A percentile compares a stretch with the other conserved stretches of the same genome.
Conservation (phyloP, 2,797 vertebrate species). For the Propithecus perrieri region DNA sequence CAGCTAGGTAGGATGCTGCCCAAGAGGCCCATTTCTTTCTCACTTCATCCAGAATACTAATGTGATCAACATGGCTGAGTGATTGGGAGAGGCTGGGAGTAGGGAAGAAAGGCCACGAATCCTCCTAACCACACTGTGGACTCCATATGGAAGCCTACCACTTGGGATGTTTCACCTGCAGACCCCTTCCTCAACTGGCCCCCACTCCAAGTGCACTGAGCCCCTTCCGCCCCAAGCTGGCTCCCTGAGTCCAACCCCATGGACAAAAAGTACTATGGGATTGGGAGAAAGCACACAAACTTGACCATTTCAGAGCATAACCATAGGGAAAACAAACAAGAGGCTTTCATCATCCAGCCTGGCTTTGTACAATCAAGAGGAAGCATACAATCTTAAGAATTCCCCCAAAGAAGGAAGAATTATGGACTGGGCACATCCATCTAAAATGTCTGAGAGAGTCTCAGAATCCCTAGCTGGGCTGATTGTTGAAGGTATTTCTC, state of each 20-base stretch:
- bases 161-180: neutral
- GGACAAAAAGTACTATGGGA: neutral
- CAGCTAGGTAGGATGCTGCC: rapidly evolving
- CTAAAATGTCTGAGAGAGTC: neutral
- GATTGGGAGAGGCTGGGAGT: no score
- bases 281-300: neutral
- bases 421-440: neutral
- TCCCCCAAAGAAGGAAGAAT: neutral
- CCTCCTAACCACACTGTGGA: neutral
- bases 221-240: no score
- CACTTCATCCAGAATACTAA: no score
- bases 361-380: neutral
- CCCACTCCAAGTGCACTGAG: neutral
- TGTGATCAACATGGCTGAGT: no score
- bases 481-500: neutral
- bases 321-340: neutral
- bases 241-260: neutral
- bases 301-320: neutral
- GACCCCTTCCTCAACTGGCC: neutral
- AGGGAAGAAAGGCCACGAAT: neutral
- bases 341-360: neutral
- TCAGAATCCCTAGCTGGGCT: neutral
- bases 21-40: neutral
- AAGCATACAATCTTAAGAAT: neutral
- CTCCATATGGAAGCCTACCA: neutral